Evolutionary conservation across 2,113 vertebrate genomes (phyloP).

Genomic region (Cyphomyrus discorhynchus): DNA sequence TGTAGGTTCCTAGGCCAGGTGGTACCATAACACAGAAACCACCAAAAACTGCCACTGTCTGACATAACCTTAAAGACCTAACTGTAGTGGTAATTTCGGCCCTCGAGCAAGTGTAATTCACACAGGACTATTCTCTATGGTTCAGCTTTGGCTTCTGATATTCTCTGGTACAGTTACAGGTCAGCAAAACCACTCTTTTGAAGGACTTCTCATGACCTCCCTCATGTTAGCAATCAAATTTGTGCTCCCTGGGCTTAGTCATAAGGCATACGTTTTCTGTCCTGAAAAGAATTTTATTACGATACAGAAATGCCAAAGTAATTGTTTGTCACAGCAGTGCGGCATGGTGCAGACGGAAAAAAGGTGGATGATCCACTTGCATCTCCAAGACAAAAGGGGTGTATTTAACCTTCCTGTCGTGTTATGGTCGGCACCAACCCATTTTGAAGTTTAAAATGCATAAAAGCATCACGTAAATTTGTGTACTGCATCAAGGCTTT

Average conservation of each 20-base stretch:
- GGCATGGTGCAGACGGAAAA: no score
- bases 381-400: no score
- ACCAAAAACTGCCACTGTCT: background rate
- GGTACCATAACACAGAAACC: background rate
- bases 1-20: background rate
- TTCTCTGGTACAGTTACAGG: background rate
- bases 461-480: no score
- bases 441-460: no score
- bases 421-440: no score
- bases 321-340: no score
- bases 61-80: background rate
- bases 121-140: background rate
- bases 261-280: background rate
- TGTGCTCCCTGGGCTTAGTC: background rate
- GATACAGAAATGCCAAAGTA: background rate
- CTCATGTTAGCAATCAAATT: background rate
- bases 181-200: background rate
- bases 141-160: background rate
- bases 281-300: background rate
- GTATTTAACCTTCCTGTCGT: no score
- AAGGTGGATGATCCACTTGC: no score
- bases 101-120: background rate
- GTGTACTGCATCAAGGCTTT: no score
- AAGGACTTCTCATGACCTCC: background rate
- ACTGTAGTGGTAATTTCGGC: background rate